Evolutionary conservation across 2,797 vertebrate genomes (phyloP).

Genomic region (Notolepis coatsorum): DNA sequence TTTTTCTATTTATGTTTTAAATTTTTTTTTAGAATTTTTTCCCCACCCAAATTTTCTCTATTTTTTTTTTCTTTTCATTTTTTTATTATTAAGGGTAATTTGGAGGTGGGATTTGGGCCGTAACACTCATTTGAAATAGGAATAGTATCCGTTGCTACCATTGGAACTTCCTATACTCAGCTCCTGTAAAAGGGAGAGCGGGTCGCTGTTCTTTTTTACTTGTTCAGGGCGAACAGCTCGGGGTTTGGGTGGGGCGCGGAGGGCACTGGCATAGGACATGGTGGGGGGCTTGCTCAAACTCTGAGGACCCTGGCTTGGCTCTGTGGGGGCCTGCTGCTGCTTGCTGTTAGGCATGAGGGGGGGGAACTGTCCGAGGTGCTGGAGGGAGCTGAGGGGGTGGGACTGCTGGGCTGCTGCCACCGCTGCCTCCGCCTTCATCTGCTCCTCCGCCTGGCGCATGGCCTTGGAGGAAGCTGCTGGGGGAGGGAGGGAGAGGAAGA

Average conservation of each 20-base stretch:
- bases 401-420: constrained; percentile 65
- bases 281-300: constrained; percentile 89
- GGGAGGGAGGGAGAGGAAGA: not conserved
- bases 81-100: constrained; percentile 22
- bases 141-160: constrained; percentile 99
- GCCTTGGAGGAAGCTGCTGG: constrained; percentile 84
- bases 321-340: constrained; percentile 85
- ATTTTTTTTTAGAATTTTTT: constrained; percentile 46
- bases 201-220: constrained; percentile 97
- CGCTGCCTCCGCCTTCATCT: constrained; percentile 86
- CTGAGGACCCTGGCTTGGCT: constrained; percentile 83
- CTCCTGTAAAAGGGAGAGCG: constrained; percentile 97
- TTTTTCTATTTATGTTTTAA: constrained; percentile 37
- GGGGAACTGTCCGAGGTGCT: constrained; percentile 98
- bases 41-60: constrained; percentile 35
- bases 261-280: constrained; percentile 98
- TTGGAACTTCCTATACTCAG: constrained; percentile 99
- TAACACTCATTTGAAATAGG: constrained; percentile 97
- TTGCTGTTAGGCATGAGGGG: constrained; percentile 93
- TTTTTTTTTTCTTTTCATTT: constrained; percentile 48
- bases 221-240: constrained; percentile 92
- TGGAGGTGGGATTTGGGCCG: not conserved
- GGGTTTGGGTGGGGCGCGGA: constrained; percentile 96
- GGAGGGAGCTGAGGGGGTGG: constrained; percentile 87
- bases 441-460: constrained; percentile 88